Evolutionary conservation across 2,797 vertebrate species (phyloP).

Genomic region (Orestias chungarensis): DNA sequence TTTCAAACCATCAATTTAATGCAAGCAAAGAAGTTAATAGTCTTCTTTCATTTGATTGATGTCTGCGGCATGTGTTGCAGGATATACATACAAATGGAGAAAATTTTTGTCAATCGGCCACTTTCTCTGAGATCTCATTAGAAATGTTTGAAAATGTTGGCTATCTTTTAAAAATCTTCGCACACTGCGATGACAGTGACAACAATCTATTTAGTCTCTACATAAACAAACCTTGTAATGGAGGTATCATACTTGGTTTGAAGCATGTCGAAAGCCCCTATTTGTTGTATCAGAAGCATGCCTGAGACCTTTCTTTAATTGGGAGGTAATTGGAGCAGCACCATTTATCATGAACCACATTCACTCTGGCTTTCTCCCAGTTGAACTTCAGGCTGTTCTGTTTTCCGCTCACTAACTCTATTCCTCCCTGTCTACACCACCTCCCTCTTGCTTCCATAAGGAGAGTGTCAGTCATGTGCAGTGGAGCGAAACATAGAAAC

Average conservation of each 20-base stretch:
- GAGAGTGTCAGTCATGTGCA: slow-evolving; percentile 80
- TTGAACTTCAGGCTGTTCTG: slow-evolving; percentile 43
- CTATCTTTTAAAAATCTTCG: no score
- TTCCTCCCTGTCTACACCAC: slow-evolving; percentile 26
- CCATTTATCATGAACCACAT: slow-evolving; percentile 77
- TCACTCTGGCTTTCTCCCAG: slow-evolving; percentile 48
- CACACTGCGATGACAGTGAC: no score
- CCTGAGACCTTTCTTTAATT: slow-evolving; percentile 71
- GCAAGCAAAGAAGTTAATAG: background rate
- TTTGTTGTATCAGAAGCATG: slow-evolving; percentile 43
- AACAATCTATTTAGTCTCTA: slow-evolving; percentile 2
- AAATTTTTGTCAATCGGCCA: background rate
- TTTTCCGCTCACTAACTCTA: slow-evolving; percentile 49
- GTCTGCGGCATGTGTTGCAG: background rate
- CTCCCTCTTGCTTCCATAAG: slow-evolving; percentile 59
- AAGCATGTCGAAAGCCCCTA: slow-evolving; percentile 54
- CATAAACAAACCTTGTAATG: slow-evolving; percentile 43
- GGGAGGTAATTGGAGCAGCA: slow-evolving; percentile 78
- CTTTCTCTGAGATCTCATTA: background rate
- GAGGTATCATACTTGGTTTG: slow-evolving; percentile 23
- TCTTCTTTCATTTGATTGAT: background rate
- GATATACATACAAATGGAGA: background rate
- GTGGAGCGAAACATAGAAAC: slow-evolving; percentile 74
- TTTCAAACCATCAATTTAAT: background rate
- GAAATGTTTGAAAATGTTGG: background rate